Evolutionary conservation across 2,888 invertebrate genomes (phyloP).

Genomic region (Epinotia nisella): DNA sequence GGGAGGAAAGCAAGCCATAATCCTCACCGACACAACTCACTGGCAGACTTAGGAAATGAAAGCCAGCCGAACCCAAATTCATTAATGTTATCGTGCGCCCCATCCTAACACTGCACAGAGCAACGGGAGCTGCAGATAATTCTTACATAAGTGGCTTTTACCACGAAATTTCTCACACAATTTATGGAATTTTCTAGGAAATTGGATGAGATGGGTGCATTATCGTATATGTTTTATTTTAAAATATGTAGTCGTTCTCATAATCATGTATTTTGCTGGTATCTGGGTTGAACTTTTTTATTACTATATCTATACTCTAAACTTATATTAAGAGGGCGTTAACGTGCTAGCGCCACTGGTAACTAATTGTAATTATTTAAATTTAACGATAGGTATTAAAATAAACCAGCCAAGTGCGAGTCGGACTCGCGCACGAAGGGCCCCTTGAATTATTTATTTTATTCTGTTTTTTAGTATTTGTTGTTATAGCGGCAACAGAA

Average conservation of each 20-base stretch:
- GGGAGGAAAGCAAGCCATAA: slow-evolving; percentile 55
- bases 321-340: too few species aligned
- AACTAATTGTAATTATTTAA: too few species aligned
- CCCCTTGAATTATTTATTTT: too few species aligned
- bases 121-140: slow-evolving; percentile 58
- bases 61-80: slow-evolving; percentile 72
- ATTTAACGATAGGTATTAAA: too few species aligned
- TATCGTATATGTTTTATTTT: not conserved
- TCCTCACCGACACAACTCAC: slow-evolving; percentile 61
- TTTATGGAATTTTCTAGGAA: slow-evolving; percentile 17
- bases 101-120: slow-evolving; percentile 58
- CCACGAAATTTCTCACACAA: slow-evolving; percentile 6
- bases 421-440: too few species aligned
- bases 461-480: too few species aligned
- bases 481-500: too few species aligned
- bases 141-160: slow-evolving; percentile 39
- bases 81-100: slow-evolving; percentile 72
- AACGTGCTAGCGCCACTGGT: too few species aligned
- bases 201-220: slow-evolving; percentile 8
- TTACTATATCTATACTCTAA: too few species aligned
- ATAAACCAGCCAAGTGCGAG: too few species aligned
- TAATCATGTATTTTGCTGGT: not conserved
- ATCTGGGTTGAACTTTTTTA: not conserved
- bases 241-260: not conserved
- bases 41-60: slow-evolving; percentile 70